Evolutionary conservation across 2,797 vertebrate genomes (phyloP).

Genomic region (Sciurus carolinensis): DNA sequence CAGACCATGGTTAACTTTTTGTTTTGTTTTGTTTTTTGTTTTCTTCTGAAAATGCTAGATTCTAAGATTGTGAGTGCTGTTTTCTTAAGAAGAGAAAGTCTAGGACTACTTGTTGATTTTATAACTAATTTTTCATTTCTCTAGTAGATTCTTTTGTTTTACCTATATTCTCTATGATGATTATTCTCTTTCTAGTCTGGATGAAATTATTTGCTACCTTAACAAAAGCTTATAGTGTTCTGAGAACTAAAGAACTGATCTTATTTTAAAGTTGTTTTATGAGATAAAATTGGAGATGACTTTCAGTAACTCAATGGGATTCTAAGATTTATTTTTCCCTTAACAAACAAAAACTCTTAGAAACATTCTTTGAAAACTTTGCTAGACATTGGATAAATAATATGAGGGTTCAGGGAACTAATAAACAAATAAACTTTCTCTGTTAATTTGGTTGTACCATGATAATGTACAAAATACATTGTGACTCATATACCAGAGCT

Average conservation of each 20-base stretch:
- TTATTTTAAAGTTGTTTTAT: slow-evolving; percentile 55
- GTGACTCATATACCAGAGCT: not conserved
- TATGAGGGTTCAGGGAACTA: not conserved
- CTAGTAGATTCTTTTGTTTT: slow-evolving; percentile 45
- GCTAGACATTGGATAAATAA: slow-evolving; percentile 14
- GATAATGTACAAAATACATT: not conserved
- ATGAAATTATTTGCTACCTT: slow-evolving; percentile 35
- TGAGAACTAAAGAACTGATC: slow-evolving; percentile 37
- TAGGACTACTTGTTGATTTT: slow-evolving; percentile 8
- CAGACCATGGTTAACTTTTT: not conserved
- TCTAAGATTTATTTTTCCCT: slow-evolving; percentile 19
- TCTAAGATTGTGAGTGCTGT: slow-evolving; percentile 26
- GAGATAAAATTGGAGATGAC: slow-evolving; percentile 35
- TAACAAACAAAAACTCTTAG: not conserved
- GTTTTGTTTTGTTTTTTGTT: not conserved
- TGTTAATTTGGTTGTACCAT: not conserved
- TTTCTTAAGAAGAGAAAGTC: slow-evolving; percentile 26
- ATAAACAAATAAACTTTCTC: not conserved
- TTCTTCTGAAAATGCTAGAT: slow-evolving; percentile 44
- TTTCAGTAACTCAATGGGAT: slow-evolving; percentile 58
- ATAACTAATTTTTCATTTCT: slow-evolving; percentile 49
- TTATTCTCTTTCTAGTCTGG: slow-evolving; percentile 17
- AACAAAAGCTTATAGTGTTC: not conserved
- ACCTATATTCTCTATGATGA: not conserved
- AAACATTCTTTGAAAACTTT: slow-evolving; percentile 35